Evolutionary conservation across 2,888 invertebrate species (phyloP), one percentile per base, ranked within the genome.

Genomic region (Troilus luridus): DNA sequence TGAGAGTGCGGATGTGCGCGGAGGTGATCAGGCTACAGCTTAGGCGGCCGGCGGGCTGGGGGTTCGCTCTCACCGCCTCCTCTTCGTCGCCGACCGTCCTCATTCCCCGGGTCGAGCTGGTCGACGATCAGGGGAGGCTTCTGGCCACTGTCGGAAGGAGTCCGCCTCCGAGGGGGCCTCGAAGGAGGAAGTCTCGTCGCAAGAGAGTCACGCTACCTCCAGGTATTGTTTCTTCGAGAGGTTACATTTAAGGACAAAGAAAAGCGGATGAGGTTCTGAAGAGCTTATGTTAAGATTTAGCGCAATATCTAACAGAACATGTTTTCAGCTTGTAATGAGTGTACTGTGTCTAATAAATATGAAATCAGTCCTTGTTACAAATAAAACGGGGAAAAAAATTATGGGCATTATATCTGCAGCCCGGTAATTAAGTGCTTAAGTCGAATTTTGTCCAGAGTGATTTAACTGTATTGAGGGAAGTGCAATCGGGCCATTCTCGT

Each of bases 51-150:
- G 95, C 94, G 93, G 95, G 95, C 93, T 95, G 95, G 94, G 95
- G 95, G 94, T 96, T 96, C 96, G 95, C 96, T 94, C 94, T 96
- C 92, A 95, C 96, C 88, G 96, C 96, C 72, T 95, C 96, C 93
- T 96, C 96, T 94, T 95, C 95, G 91, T 96, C 96, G 91, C 96
- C 95, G 77, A 95, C 95, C 93, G 94, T 96, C 92, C 94, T 94
- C 93, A 95, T 96, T 93, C 96, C 96, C 62, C 95, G 95, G 91
- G 95, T 96, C 94, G 96, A 96, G 94, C 95, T 96, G 27, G 90
- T 92, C 85, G 92, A 92, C 58, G 88, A 88, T 54, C 56, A 60
- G 27, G 90, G 91, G 27, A 14, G 27, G 88, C 85, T 85, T 60
- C 77, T 91, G 24, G 88, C 54, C 5, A 24, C 67, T 6, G 90